Evolutionary conservation across 2,113 vertebrate genomes (phyloP), one percentile per base, ranked within the genome.

Genomic region (Lasiurus cinereus): DNA sequence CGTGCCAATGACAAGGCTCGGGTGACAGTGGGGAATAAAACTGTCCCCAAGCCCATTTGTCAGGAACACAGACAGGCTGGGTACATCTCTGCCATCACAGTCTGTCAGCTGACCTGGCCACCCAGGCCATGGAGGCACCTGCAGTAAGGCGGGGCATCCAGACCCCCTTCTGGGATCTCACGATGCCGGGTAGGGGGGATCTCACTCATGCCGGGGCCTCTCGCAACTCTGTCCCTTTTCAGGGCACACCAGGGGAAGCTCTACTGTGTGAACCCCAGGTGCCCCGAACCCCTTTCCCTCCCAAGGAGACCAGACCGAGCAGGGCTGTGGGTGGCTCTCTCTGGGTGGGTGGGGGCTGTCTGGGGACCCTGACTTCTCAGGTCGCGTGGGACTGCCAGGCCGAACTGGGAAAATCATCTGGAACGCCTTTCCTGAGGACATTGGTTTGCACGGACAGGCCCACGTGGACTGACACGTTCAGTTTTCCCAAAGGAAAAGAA

Each of bases 401-500:
- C 70, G 22, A 70, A 67, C 43, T 91, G 24, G 39, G 91, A 83
- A 77, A 83, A 78, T 22, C 74, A 80, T 62, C 43, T 13, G 6
- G 22, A 66, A 74, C 10, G 72, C 43, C 66, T 93, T 52, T 88
- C 80, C 88, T 89, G 48, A 62, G 50, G 69, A 22, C 43, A 50
- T 52, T 50, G 22, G 85, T n/a, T 93, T n/a, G 66, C 66, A 76
- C 3, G 11, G 31, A 77, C 27, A 19, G 43, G 24, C 52, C 90
- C 52, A 52, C 12, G 76, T 0, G 5, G 70, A 73, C 36, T 24
- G 84, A 80, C 59, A 80, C 48, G 39, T 39, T 39, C 39, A 33
- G 36, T 69, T 66, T 76, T 90, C 33, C 70, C 82, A 29, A 88
- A 90, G 78, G 56, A 96, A 94, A 94, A 80, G n/a, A 88, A 85